Base-by-base conservation (phyloP, 1,140 invertebrate genomes). In the Capitella teleta region DNA sequence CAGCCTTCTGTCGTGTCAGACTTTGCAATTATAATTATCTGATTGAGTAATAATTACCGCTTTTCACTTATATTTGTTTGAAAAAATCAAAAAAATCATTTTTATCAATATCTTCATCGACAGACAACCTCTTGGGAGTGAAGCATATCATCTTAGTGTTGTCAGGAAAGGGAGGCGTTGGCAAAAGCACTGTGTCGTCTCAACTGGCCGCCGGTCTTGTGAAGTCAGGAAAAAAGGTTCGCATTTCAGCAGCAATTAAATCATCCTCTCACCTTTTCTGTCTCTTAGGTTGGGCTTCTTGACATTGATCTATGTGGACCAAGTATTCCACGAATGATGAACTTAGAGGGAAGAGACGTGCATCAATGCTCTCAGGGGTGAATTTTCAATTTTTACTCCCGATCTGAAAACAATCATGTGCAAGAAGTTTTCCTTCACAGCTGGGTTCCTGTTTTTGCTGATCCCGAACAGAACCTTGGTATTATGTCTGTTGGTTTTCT, bases 401-500 rank as follows among this genome's bases (percentile, higher is more conserved):
- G 14, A 12, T 43, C 41, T 43, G 14, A 14, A 28, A 43, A 12
- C 14, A 43, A 28, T 18, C 24, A 14, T 43, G 14, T 14, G 41
- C 14, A 30, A n/a, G n/a, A 10, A 47, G 28, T 8, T 25, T 34
- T 51, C 4, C 47, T 79, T 77, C 14, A 2, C n/a, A 40, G 38
- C 38, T 96, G 91, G 92, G 77, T 94, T 28, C 92, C 92, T 50
- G 87, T 96, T 6, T 94, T 86, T 72, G 75, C 83, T 14, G 87
- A 92, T 60, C 67, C 79, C 2, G 81, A 85, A 38, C 81, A 58
- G 74, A 81, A 47, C 77, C 82, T 61, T 82, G 85, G 57, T 89
- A 87, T 97, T 0, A 95, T 98, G 87, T 97, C 93, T 0, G 91
- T 96, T 67, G 93, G 86, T 3, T 97, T 97, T 73, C 73, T 98